Percentiles rank a stretch among this genome's conserved stretches.
These are phyloP conservation scores for Megalurothrips usitatus DNA, from an alignment of 2,888 invertebrate species.

Conservation along the genomic window DNA sequence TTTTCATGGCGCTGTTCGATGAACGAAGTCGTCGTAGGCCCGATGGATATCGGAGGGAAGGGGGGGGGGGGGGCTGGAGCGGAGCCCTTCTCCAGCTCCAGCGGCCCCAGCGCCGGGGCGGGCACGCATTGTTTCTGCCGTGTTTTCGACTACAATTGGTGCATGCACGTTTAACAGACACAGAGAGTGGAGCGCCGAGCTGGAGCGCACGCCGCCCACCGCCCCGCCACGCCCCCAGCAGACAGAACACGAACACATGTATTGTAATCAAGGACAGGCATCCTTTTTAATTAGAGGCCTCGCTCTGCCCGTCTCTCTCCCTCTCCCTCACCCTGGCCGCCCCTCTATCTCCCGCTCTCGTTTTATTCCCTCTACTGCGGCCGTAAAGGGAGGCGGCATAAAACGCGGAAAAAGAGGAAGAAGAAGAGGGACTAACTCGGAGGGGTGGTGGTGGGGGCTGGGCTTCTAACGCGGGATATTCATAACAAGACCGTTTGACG, in stretches of 20 bases:
- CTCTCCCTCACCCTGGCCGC: background rate
- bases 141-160: background rate
- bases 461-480: background rate
- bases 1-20: no score
- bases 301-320: background rate
- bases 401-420: background rate
- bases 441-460: background rate
- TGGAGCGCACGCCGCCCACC: no score
- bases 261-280: slow-evolving; percentile 17
- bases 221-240: no score
- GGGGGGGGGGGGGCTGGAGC: no score
- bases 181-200: no score
- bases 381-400: background rate
- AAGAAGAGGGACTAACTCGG: background rate
- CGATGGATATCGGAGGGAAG: no score
- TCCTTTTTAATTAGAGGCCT: slow-evolving; percentile 20
- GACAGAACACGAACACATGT: background rate
- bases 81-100: no score
- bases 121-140: background rate
- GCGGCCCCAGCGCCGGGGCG: background rate
- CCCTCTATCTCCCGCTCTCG: background rate
- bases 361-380: background rate
- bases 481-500: slow-evolving; percentile 22
- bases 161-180: background rate
- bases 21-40: no score